Base-by-base conservation (phyloP, 2,797 vertebrate species). In the Chloroceryle inda region DNA sequence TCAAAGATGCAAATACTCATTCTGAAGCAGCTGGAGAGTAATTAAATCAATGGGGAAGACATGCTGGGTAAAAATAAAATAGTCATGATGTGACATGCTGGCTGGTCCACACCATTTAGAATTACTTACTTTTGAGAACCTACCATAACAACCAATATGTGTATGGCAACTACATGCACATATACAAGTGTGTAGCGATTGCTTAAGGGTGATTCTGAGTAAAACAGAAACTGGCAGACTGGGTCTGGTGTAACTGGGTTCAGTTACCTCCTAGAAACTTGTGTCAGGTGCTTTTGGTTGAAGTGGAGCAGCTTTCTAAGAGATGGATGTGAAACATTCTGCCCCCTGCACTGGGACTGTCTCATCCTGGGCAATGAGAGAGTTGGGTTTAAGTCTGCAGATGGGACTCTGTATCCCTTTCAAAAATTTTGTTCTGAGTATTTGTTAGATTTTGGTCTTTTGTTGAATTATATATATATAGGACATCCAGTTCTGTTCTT, bases 21-120 rank as follows among this genome's bases (percentile, higher is more conserved):
- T 44, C 38, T 72, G 37, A 90, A 93, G 88, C 93, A 96, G 95
- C 93, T 96, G 86, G 80, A 95, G 85, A 91, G 80, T 85, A 82
- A 92, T 92, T 89, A 90, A 85, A 85, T 85, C 80, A 96, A 56
- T 67, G 40, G 77, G 37, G 78, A 91, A 91, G 75, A 55, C 81
- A 80, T 13, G 69, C 35, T 9, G 40, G 66, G 64, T 92, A 63
- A 75, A 94, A 94, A 89, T 66, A 81, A 95, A 87, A 64, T 16
- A 88, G 82, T 37, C 37, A 23, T 59, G 69, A 69, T 76, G 42
- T 40, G 69, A 86, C 59, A 75, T 33, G 58, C 76, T 75, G 82
- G 62, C 66, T 81, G 92, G 58, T 63, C 59, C 38, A 31, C 50
- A 75, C 74, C 29, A 40, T 68, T 92, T 53, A 80, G 81, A 72